phyloP scores from a whole-genome alignment of 2,888 invertebrate genomes.

The Plemyria rubiginata region DNA sequence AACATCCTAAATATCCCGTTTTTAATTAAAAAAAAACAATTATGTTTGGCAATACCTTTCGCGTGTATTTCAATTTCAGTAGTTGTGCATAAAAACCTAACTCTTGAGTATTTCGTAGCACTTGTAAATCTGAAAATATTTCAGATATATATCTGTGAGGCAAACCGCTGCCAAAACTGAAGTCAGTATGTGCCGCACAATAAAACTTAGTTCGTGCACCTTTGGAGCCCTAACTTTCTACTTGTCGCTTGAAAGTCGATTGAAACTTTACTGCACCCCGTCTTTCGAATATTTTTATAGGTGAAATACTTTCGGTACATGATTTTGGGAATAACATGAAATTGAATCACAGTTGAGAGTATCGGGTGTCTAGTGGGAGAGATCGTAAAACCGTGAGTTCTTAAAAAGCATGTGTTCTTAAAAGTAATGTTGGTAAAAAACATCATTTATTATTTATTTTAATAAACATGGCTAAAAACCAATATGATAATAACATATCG shows the following conservation, averaged over 20 bases:
- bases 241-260: conserved; percentile 44
- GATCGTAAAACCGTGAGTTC: too few species aligned
- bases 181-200: conserved; percentile 31
- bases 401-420: too few species aligned
- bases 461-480: too few species aligned
- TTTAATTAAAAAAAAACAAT: too few species aligned
- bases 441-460: too few species aligned
- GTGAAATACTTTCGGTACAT: conserved; percentile 29
- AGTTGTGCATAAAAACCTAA: neutral
- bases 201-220: conserved; percentile 41
- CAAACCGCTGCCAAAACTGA: conserved; percentile 34
- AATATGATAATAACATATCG: too few species aligned
- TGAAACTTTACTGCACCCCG: conserved; percentile 43
- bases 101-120: neutral
- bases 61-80: neutral
- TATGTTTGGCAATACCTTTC: neutral
- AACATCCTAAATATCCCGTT: too few species aligned
- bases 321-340: conserved; percentile 11
- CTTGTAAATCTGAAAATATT: conserved; percentile 23
- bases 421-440: too few species aligned
- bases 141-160: too few species aligned
- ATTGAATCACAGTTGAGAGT: neutral
- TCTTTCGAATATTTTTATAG: conserved; percentile 43
- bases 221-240: conserved; percentile 36
- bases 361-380: too few species aligned